These are phyloP conservation scores for Phyllotreta cruciferae DNA, from an alignment of 2,888 invertebrate species.

Conservation along the genomic window DNA sequence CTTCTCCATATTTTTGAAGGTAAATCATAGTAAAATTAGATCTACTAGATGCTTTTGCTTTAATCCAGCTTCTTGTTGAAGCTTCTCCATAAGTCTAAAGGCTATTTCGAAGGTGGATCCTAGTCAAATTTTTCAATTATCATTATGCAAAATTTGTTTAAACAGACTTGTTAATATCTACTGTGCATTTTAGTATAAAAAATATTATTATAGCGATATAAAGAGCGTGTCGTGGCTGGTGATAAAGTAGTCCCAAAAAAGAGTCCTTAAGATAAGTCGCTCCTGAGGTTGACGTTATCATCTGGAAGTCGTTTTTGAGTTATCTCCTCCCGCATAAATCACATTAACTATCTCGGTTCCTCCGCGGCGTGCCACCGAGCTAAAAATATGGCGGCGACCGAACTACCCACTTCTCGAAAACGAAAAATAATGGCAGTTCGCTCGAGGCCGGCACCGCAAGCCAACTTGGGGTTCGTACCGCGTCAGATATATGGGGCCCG, in stretches of 20 bases:
- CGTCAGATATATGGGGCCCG: conserved; percentile 53
- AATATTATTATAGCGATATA: no score
- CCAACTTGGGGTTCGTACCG: conserved; percentile 47
- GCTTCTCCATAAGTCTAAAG: no score
- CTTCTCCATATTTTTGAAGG: no score
- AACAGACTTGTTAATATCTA: no score
- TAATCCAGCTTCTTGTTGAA: no score
- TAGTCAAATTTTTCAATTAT: no score
- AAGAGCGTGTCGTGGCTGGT: background rate
- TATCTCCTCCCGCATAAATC: conserved; percentile 57
- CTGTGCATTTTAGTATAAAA: background rate
- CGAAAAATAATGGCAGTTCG: conserved; percentile 55
- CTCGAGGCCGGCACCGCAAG: conserved; percentile 51
- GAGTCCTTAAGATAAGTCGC: conserved; percentile 53
- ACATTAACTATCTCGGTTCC: conserved; percentile 56
- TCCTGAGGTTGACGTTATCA: conserved; percentile 58
- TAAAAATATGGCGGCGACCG: conserved; percentile 55
- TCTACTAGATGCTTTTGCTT: no score
- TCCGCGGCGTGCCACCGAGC: conserved; percentile 49
- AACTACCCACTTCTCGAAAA: conserved; percentile 54
- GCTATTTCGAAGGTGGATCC: no score
- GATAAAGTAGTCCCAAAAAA: conserved; percentile 51
- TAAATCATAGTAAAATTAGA: no score
- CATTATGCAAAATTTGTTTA: no score
- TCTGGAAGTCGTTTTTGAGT: conserved; percentile 53